phyloP scores from a whole-genome alignment of 2,888 invertebrate genomes.

The Kuschelorhynchus macadamiae region DNA sequence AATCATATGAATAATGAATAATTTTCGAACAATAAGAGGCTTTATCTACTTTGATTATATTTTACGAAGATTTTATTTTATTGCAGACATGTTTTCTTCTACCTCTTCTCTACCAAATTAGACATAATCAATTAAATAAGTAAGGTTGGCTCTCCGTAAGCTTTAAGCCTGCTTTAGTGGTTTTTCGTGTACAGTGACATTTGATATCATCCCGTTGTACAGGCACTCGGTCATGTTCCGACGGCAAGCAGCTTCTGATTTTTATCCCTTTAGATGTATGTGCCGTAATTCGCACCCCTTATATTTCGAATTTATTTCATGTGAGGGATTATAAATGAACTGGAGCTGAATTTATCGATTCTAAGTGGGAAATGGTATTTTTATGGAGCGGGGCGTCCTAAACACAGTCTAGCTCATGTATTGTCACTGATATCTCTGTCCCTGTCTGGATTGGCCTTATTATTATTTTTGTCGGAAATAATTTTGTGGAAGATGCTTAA shows the following conservation, averaged over 20 bases:
- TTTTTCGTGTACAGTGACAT: constrained; percentile 47
- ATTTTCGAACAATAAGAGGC: too few species aligned
- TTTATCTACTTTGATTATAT: too few species aligned
- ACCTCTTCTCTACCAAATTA: not conserved
- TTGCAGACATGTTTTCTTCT: not conserved
- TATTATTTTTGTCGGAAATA: too few species aligned
- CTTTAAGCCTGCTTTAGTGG: constrained; percentile 40
- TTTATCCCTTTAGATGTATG: constrained; percentile 47
- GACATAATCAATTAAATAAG: constrained; percentile 43
- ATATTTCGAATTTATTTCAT: constrained; percentile 37
- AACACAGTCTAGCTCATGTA: too few species aligned
- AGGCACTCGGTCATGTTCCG: constrained; percentile 49
- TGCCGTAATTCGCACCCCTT: constrained; percentile 39
- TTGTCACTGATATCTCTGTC: too few species aligned
- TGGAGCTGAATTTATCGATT: constrained; percentile 28
- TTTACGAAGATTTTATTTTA: too few species aligned
- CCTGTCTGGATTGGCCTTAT: too few species aligned
- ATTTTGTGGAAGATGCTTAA: too few species aligned
- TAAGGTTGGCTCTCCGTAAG: constrained; percentile 25
- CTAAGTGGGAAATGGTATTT: constrained; percentile 6
- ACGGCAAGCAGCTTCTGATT: constrained; percentile 46
- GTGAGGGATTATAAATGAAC: constrained; percentile 24
- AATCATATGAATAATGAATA: too few species aligned
- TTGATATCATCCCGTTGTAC: constrained; percentile 45
- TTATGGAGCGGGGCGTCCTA: too few species aligned